Evolutionary conservation across 1,140 invertebrate species (phyloP), one percentile per base, ranked within the genome.

Genomic region (Wiebesia pumilae): DNA sequence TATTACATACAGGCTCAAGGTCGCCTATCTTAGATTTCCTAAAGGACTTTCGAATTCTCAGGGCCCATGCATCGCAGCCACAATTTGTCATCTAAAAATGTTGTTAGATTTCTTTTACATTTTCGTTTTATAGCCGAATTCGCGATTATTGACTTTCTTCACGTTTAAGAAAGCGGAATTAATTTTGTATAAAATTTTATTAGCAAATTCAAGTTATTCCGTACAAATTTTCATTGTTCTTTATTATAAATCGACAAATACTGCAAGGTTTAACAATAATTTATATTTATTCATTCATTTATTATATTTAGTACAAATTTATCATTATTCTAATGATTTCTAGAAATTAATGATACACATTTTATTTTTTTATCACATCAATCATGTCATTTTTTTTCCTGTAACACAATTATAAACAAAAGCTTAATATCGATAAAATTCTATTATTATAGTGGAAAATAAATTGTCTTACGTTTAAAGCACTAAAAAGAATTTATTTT

Each of bases 1-100:
- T 71, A 77, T 87, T 94, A 94, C 93, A 93, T 93, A 94, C 93
- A 94, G 93, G 89, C 91, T 92, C 89, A 91, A 93, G 88, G 92
- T 93, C 92, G 91, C 91, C 90, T 93, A 93, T 93, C 90, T 93
- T 93, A 93, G 91, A 90, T 89, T 93, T 91, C 92, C 91, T 93
- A 94, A 93, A 90, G 90, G 89, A 88, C 89, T 93, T 93, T 92
- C 90, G 92, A 88, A 93, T 84, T 92, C 90, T 93, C 88, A 90
- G 90, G 88, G 88, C 87, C 93, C 93, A 94, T 93, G 93, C 93
- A 93, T 91, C 90, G 91, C 92, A 94, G 92, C 93, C 92, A 92
- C 91, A 92, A 87, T 91, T 90, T 92, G 92, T 90, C 92, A 93
- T 94, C 93, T 93, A 94, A 90, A 94, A 94, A 92, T 85, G 91